Base-by-base conservation (phyloP, 2,797 vertebrate species). In the Leptoclinus maculatus region DNA sequence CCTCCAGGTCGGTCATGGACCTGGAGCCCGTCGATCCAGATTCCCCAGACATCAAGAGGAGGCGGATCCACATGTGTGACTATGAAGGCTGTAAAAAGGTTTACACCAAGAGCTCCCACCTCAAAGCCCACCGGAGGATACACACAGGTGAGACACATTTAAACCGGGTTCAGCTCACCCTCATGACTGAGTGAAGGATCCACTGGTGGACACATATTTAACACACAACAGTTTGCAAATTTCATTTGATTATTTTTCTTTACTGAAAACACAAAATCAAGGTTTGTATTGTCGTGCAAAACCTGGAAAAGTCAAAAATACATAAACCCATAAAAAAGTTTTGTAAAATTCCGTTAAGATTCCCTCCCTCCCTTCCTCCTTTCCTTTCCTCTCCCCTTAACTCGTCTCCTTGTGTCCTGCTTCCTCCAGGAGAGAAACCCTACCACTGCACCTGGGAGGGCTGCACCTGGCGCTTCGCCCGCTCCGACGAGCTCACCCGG, bases 401-500 rank as follows among this genome's bases (percentile, higher is more conserved):
- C 63, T 16, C 38, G 0, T 73, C 34, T 38, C 29, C 23, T n/a
- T 29, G 63, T 65, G 1, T 47, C 57, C n/a, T 4, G 2, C 38
- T 4, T 9, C 63, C 57, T 63, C 0, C 91, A 99, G 98, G 98
- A 38, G 98, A 99, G 95, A 99, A 99, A 76, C 98, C 98, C 45
- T 99, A 99, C 93, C 96, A 97, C 85, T 99, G 98, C 80, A 98
- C 97, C 74, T 99, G 97, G 98, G 98, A 98, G 87, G 97, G 97
- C 89, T 99, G 98, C 94, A 96, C 96, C 84, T 99, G 98, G 98
- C 96, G 97, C 79, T 99, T 99, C 64, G 97, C 98, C 70, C 97
- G 97, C 86, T 99, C 98, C 0, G 98, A 99, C 58, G 97, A 99
- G 95, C 94, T 99, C 81, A 99, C 97, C 3, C 95, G 98, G 74